Base-by-base conservation (phyloP, 2,888 invertebrate species). In the Hypolimnas misippus region DNA sequence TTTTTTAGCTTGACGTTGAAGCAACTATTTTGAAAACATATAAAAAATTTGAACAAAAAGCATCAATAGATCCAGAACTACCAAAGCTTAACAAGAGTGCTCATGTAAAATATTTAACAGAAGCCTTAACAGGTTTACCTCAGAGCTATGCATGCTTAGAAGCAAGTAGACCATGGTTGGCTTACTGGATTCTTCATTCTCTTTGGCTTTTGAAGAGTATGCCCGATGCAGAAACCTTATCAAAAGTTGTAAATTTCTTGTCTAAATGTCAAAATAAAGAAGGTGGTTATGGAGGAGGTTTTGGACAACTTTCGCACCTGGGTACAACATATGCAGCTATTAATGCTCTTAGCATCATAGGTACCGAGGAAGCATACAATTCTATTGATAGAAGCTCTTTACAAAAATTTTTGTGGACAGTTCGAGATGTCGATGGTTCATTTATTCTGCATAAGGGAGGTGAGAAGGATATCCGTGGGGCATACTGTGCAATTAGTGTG, bases 311-410 rank as follows among this genome's bases (percentile, higher is more conserved):
- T 75, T 93, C 99, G 17, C 99, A 99, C 89, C 93, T 99, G 63
- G 99, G 99, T 0, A 96, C 99, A 3, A 99, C 99, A 0, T 99
- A 99, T 91, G 99, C 99, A 51, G 98, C 99, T 66, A 95, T 99
- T 0, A 98, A 97, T 93, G 96, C 98, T 25, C 91, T 99, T 5
- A 96, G 97, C 78, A 97, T 97, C 62, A 95, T 99, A 72, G 97
- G 97, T 56, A 96, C 95, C n/a, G 93, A 94, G 73, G 96, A 96
- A 83, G 98, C 99, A 1, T 97, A 96, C 78, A 92, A 95, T 70
- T 94, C 96, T n/a, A 97, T 99, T 66, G 94, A 99, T 83, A 95
- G 97, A 64, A 87, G 94, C 73, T 94, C 93, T 42, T 92, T 99
- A 65, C 93, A 94, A 72, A 92, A 94, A 56, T 99, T 98, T 88